Base-by-base conservation (phyloP, 2,113 vertebrate species). In the Cyphomyrus plagiostoma region DNA sequence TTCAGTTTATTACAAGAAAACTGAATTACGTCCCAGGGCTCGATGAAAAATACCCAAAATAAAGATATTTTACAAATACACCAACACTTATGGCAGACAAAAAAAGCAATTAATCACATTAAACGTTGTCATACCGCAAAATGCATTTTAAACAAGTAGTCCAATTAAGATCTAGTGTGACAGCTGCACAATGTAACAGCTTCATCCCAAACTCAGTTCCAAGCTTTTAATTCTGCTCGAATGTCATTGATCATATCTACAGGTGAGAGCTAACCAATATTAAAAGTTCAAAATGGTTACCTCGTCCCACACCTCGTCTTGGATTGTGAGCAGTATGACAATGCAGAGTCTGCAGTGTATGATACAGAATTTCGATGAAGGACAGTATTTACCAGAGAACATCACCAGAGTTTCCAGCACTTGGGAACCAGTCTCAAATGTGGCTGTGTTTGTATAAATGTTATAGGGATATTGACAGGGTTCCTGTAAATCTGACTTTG, bases 401-500 rank as follows among this genome's bases (percentile, higher is more conserved):
- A 66, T 66, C 49, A 46, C 19, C 9, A 48, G 23, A 4, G 50
- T 30, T 50, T 48, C 83, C 83, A 86, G 45, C 85, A 56, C 85
- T 87, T 86, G 42, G 83, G 85, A 39, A 35, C 85, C 48, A 53
- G 50, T 87, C 50, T 87, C 85, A 87, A 53, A 87, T 52, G 48
- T 88, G 19, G 35, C 17, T 45, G 53, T 88, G 56, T 62, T 58
- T 52, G 30, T 35, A 86, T 52, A 86, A 86, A 90, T 86, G 93
- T 90, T 84, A 88, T 35, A 89, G 42, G 87, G 30, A 53, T 50
- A 46, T 88, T 90, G 87, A 91, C 92, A 93, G 80, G 93, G 94
- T 94, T 93, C 90, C 84, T 90, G 53, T 92, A 92, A 91, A 92
- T 87, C 91, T 93, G 91, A 94, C 92, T 94, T 94, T 95, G 94